Percentiles rank a stretch among this genome's conserved stretches.
Evolutionary conservation across 2,113 vertebrate genomes (phyloP).

Genomic region (Saccopteryx leptura): DNA sequence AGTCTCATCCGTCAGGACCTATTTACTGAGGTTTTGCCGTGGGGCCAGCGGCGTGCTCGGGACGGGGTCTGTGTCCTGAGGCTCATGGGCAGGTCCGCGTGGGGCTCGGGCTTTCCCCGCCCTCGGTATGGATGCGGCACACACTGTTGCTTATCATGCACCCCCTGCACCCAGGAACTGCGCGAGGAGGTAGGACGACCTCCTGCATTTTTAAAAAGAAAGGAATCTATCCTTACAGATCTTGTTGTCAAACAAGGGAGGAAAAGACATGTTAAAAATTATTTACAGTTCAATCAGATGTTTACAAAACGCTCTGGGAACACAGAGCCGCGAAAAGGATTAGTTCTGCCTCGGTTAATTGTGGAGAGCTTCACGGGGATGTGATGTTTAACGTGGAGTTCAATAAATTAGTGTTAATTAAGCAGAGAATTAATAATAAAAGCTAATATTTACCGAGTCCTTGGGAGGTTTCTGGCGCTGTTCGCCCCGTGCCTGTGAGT

Average conservation of each 20-base stretch:
- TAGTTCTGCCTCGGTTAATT: conserved; percentile 79
- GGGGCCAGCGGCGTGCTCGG: background rate
- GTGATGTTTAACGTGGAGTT: conserved; percentile 78
- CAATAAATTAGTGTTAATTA: conserved; percentile 84
- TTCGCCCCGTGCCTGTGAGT: conserved; percentile 55
- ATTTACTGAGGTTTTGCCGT: conserved; percentile 44
- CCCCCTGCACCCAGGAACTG: conserved; percentile 9
- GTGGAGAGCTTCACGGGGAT: conserved; percentile 76
- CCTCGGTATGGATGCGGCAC: background rate
- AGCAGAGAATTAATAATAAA: conserved; percentile 83
- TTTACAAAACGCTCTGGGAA: conserved; percentile 78
- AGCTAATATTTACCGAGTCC: conserved; percentile 81
- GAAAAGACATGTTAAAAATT: conserved; percentile 81
- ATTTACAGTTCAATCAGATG: conserved; percentile 82
- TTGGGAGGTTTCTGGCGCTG: conserved; percentile 67
- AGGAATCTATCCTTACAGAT: conserved; percentile 59
- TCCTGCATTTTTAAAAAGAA: conserved; percentile 73
- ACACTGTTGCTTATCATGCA: background rate
- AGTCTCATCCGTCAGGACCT: background rate
- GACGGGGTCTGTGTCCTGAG: background rate
- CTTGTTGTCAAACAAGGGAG: conserved; percentile 68
- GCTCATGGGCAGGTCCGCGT: too few relatives aligned
- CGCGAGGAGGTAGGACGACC: conserved; percentile 22
- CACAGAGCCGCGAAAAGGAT: conserved; percentile 72
- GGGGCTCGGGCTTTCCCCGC: background rate